Percentiles rank a stretch among this genome's conserved stretches.
These are phyloP conservation scores for Hyperopisus bebe DNA, from an alignment of 2,113 vertebrate genomes.

Conservation along the genomic window DNA sequence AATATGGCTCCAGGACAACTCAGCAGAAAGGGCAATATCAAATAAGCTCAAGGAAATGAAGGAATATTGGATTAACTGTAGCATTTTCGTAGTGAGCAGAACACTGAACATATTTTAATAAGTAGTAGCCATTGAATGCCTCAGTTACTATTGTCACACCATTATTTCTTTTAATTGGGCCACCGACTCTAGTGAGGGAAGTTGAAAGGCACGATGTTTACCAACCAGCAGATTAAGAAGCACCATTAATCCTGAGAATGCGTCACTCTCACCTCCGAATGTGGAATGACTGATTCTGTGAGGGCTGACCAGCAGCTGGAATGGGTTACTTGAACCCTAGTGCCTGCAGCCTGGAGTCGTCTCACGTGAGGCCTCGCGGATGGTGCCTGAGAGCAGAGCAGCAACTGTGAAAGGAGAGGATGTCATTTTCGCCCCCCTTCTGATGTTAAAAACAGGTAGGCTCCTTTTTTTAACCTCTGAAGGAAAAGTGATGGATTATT, in stretches of 20 bases:
- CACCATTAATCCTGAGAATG: not conserved
- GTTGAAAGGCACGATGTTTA: not conserved
- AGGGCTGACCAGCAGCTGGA: slow-evolving; percentile 36
- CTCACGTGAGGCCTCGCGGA: slow-evolving; percentile 73
- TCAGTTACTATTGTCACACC: not conserved
- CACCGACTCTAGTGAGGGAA: not conserved
- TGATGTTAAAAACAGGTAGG: slow-evolving; percentile 79
- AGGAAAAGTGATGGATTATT: slow-evolving; percentile 77
- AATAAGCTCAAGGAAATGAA: not conserved
- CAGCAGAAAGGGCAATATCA: not conserved
- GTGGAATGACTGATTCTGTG: slow-evolving; percentile 36
- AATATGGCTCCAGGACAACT: not conserved
- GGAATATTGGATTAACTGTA: not conserved
- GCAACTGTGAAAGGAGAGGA: slow-evolving; percentile 56
- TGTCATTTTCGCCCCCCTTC: slow-evolving; percentile 63
- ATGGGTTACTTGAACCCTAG: slow-evolving; percentile 19
- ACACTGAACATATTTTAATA: not conserved
- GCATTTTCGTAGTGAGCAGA: not conserved
- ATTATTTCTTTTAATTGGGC: not conserved
- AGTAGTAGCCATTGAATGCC: not conserved
- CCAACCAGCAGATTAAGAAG: slow-evolving; percentile 2
- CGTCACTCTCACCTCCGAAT: slow-evolving; percentile 24
- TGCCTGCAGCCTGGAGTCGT: slow-evolving; percentile 55
- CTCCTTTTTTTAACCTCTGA: slow-evolving; percentile 57
- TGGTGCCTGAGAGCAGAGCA: slow-evolving; percentile 65